Evolutionary conservation across 2,797 vertebrate species (phyloP).

Genomic region (Gadopsis marmoratus): DNA sequence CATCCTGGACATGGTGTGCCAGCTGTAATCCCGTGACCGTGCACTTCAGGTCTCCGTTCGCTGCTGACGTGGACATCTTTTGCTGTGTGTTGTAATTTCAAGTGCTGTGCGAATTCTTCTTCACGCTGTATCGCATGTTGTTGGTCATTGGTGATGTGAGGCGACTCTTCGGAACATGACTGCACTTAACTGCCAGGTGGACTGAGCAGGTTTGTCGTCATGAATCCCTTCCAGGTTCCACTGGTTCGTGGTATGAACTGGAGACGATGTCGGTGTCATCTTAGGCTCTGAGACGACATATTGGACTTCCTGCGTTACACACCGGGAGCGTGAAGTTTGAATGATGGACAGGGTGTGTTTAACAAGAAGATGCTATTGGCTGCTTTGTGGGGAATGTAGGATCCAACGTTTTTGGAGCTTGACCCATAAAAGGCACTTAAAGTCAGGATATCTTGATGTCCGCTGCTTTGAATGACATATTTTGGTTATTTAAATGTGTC

Average conservation of each 20-base stretch:
- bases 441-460: background rate
- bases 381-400: background rate
- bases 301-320: background rate
- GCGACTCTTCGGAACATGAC: background rate
- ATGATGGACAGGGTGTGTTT: background rate
- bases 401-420: background rate
- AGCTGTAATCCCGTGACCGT: slow-evolving; percentile 41
- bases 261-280: background rate
- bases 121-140: slow-evolving; percentile 1
- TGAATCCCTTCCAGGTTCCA: background rate
- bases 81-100: slow-evolving; percentile 7
- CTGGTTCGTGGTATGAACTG: background rate
- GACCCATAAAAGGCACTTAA: background rate
- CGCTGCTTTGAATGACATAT: no score
- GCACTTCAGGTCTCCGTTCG: slow-evolving; percentile 24
- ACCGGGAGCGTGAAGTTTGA: no score
- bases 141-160: slow-evolving; percentile 6
- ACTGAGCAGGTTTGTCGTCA: background rate
- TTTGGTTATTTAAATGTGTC: background rate
- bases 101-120: slow-evolving; percentile 1
- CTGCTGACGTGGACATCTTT: slow-evolving; percentile 24
- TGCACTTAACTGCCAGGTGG: background rate
- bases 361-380: background rate
- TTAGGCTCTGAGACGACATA: background rate
- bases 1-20: slow-evolving; percentile 44